Base-by-base conservation (phyloP, 2,113 vertebrate genomes). In the Gallinago paraguaiae region DNA sequence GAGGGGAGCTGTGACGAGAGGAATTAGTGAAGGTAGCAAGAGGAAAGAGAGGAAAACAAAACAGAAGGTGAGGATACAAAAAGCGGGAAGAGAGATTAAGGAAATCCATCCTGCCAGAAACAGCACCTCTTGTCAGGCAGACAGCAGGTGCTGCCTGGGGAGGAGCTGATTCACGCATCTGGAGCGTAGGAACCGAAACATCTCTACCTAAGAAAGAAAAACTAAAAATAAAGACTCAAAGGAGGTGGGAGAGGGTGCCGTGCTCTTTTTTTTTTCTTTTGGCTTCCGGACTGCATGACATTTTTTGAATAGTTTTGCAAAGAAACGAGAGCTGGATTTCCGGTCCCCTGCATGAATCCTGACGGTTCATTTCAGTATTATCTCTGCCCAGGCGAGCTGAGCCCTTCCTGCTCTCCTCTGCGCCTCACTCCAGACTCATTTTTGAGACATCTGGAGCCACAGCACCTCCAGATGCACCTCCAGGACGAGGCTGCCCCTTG, bases 121-220 rank as follows among this genome's bases (percentile, higher is more conserved):
- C 80, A 86, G 95, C 95, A 88, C 88, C 88, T 94, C 94, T 93
- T 81, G 82, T 96, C 92, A 97, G 76, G 88, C 82, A 96, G 86
- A 93, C 95, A 96, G 96, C 92, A 96, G 95, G 95, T 90, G 92
- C 90, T 92, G 95, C 93, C 90, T 86, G 64, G n/a, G 88, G 96
- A 97, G 94, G 93, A 94, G 64, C 82, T 86, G 90, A 96, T 94
- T 96, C 88, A 96, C 13, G 41, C 88, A 96, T 87, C 94, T 95
- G 91, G 86, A 96, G 81, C 45, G 60, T 41, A 93, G 85, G 77
- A 97, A 96, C 41, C 0, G 1, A 77, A 93, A 88, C 83, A 92
- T 70, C 56, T 94, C 80, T 82, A 93, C 60, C 54, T 74, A 91
- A 79, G 86, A 45, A 89, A 77, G 61, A 69, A 78, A 59, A 89